Base-by-base conservation (phyloP, 1,140 invertebrate species). In the Asbolus verrucosus region DNA sequence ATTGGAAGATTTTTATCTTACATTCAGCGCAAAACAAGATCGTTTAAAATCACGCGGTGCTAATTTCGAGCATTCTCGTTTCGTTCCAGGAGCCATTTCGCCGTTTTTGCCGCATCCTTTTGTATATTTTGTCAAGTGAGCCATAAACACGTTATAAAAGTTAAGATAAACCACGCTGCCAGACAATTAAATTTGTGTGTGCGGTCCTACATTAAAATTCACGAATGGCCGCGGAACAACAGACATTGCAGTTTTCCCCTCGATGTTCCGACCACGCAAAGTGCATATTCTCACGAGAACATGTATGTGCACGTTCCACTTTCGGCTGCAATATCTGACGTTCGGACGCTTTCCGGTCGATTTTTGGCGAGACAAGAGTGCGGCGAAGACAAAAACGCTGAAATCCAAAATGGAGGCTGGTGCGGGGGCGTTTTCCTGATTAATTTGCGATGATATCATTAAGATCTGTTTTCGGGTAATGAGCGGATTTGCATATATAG, bases 231-330 rank as follows among this genome's bases (percentile, higher is more conserved):
- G 31, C 61, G 14, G 39, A 63, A 63, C 39, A 63, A 63, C 61
- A 33, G 61, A 21, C 61, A 63, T 24, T 63, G 61, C 61, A 63
- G 16, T 63, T 36, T 38, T 38, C 13, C 61, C 36, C 50, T 13
- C 24, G 19, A n/a, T 14, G 11, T 38, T 38, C 16, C 39, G 18
- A 63, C 61, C 61, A 63, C 61, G 61, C 61, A 18, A 63, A 63
- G 39, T 63, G 61, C 61, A 63, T 63, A 63, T 63, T 63, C 61
- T 63, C 61, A 63, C 61, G 61, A 36, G 61, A 63, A 63, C 33
- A 13, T 36, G 54, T 59, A 59, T 59, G 46, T 43, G 39, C 39
- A 43, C 15, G 39, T 43, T 0, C 39, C 5, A 43, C 1, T 43
- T 43, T 43, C 15, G 11, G 13, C 9, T 43, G 39, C 15, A 43